Conservation (phyloP, 2,113 vertebrate genomes). For the Collichthys lucidus region DNA sequence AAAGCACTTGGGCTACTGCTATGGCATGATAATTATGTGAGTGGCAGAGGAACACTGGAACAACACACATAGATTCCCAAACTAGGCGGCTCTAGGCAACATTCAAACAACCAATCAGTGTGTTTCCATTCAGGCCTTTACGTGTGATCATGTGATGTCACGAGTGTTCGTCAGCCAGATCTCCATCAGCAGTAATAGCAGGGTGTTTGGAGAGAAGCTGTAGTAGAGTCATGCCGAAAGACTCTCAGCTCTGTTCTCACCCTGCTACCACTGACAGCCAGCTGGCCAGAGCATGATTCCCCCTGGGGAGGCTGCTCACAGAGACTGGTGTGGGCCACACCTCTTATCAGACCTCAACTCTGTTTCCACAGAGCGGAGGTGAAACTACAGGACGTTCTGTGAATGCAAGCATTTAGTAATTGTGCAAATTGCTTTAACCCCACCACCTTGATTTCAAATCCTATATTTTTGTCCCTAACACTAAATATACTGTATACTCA, state of each 20-base stretch:
- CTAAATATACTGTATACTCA: not conserved
- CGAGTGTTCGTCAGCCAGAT: conserved; percentile 43
- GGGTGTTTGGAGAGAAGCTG: conserved; percentile 39
- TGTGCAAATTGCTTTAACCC: not conserved
- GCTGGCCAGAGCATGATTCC: conserved; percentile 20
- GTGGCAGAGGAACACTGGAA: not conserved
- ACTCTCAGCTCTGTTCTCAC: conserved; percentile 59
- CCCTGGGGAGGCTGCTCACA: not conserved
- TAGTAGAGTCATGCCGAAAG: conserved; percentile 48
- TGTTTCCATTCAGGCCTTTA: conserved; percentile 34
- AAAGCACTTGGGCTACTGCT: not conserved
- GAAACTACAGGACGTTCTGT: not conserved
- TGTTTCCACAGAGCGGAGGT: not conserved
- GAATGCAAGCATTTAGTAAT: not conserved
- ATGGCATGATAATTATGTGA: not conserved
- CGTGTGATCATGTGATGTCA: not conserved
- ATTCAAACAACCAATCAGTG: not conserved
- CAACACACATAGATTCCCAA: conserved; percentile 8
- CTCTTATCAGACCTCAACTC: conserved; percentile 32
- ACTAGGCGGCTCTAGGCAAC: conserved; percentile 15
- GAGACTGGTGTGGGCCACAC: not conserved
- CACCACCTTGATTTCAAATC: too few relatives aligned
- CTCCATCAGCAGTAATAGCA: conserved; percentile 45
- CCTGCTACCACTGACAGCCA: conserved; percentile 46
- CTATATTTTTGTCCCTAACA: not conserved